Conservation (phyloP, 2,113 vertebrate genomes). For the Paracanthobrama guichenoti region DNA sequence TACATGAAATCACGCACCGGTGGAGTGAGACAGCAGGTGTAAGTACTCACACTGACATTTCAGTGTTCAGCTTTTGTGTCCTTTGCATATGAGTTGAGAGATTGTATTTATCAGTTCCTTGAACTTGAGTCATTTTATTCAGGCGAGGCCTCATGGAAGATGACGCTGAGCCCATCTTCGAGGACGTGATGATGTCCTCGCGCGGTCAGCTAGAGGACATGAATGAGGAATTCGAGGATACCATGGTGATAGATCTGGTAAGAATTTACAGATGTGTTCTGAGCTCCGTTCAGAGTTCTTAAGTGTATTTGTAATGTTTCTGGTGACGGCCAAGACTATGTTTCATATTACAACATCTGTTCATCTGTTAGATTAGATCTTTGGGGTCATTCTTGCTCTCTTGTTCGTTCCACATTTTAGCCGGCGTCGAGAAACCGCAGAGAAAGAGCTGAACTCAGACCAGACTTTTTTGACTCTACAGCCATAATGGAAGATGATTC, state of each 20-base stretch:
- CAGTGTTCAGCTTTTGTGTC: not conserved
- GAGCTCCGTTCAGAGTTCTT: not conserved
- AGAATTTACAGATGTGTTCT: conserved; percentile 55
- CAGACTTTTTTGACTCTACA: conserved; percentile 98
- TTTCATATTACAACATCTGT: conserved; percentile 20
- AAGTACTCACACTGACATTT: conserved; percentile 68
- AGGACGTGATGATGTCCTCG: conserved; percentile 99
- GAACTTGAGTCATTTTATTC: not conserved
- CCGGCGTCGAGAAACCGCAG: conserved; percentile 97
- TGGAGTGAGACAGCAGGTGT: conserved; percentile 96
- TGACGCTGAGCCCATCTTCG: conserved; percentile 98
- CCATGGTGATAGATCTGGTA: conserved; percentile 99
- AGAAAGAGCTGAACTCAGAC: conserved; percentile 95
- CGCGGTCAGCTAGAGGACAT: conserved; percentile 97
- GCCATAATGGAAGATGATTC: conserved; percentile 99
- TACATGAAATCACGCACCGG: conserved; percentile 98
- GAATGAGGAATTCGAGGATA: conserved; percentile 99
- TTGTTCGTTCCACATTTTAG: conserved; percentile 68
- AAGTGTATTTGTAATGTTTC: not conserved
- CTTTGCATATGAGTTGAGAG: not conserved
- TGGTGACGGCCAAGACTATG: not conserved
- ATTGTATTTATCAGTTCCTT: not conserved
- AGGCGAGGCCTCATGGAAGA: conserved; percentile 99
- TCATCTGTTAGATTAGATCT: not conserved
- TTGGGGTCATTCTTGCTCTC: not conserved